Evolutionary conservation across 2,888 invertebrate genomes (phyloP).

Genomic region (Minunthozetes semirufus): DNA sequence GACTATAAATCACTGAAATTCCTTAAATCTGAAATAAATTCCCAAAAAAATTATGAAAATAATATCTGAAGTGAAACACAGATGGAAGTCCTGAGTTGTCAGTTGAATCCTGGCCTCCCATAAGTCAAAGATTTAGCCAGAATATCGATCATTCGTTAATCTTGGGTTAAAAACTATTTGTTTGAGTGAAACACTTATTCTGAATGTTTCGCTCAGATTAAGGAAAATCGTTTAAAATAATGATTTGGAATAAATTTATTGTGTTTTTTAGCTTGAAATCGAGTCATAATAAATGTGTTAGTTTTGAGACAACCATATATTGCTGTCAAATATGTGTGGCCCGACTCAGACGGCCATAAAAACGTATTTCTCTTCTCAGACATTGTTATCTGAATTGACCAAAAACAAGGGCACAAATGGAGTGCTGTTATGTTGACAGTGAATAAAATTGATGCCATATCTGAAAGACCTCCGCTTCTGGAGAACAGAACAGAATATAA

Average conservation of each 20-base stretch:
- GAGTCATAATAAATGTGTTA: neutral
- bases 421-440: conserved; percentile 24
- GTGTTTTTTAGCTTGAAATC: neutral
- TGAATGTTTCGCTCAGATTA: neutral
- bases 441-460: conserved; percentile 24
- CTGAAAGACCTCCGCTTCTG: neutral
- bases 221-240: neutral
- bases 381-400: conserved; percentile 24
- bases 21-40: too few relatives aligned
- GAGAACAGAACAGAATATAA: too few relatives aligned
- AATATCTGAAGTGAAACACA: too few relatives aligned
- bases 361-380: conserved; percentile 2
- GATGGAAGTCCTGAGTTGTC: too few relatives aligned
- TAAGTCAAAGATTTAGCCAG: too few relatives aligned
- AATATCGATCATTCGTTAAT: too few relatives aligned
- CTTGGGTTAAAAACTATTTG: too few relatives aligned
- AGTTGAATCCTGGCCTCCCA: too few relatives aligned
- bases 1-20: too few relatives aligned
- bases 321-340: conserved; percentile 3
- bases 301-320: neutral
- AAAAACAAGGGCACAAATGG: conserved; percentile 20
- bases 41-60: too few relatives aligned
- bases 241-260: neutral
- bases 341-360: neutral
- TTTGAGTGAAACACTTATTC: too few relatives aligned